Evolutionary conservation across 2,113 vertebrate species (phyloP).

Genomic region (Scolopax mira): DNA sequence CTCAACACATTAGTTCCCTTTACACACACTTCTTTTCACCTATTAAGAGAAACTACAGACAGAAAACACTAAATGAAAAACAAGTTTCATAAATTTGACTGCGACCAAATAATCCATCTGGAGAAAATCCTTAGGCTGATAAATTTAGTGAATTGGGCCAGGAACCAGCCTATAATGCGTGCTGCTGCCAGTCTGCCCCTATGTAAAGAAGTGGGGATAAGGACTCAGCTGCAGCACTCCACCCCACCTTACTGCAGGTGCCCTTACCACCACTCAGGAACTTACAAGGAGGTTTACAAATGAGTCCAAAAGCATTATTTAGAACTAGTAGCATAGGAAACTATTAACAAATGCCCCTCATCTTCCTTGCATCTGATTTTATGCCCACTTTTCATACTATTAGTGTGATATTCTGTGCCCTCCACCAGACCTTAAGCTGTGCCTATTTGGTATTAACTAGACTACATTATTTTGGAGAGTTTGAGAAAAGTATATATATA

Average conservation of each 20-base stretch:
- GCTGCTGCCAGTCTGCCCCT: background rate
- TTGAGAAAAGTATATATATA: background rate
- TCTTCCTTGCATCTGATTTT: background rate
- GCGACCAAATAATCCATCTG: background rate
- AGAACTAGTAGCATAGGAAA: background rate
- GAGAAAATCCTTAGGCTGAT: background rate
- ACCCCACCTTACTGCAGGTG: background rate
- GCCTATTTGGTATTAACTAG: background rate
- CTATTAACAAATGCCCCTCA: background rate
- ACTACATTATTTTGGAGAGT: background rate
- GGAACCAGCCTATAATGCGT: background rate
- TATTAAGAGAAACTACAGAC: background rate
- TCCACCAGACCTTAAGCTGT: background rate
- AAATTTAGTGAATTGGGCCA: background rate
- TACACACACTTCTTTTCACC: background rate
- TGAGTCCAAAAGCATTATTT: background rate
- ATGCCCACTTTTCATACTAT: background rate
- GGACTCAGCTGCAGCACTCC: background rate
- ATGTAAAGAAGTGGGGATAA: background rate
- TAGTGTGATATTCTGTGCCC: fast-evolving
- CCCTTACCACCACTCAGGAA: background rate
- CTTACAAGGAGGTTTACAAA: background rate
- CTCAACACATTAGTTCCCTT: background rate
- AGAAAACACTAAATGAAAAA: background rate
- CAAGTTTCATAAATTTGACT: background rate